These are phyloP conservation scores for Montipora efflorescens DNA, from an alignment of 64 coral and sea anemone genomes.

Conservation along the genomic window DNA sequence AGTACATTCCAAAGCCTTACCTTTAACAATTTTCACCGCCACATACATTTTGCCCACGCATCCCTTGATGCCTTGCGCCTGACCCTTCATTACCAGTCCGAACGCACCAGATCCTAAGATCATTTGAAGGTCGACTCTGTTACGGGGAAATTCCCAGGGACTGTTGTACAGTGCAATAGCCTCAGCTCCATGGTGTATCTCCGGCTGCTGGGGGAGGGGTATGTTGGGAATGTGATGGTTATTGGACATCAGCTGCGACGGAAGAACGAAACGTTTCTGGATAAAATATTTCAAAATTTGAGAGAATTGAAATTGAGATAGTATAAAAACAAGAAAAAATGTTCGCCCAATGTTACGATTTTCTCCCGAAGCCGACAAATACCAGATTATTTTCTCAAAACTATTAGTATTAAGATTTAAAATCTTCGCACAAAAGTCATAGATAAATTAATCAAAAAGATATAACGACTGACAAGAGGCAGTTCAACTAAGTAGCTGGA, in stretches of 20 bases:
- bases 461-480: no score
- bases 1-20: constrained; percentile 7
- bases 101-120: constrained; percentile 96
- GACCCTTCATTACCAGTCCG: constrained; percentile 98
- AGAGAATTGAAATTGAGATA: neutral
- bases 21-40: constrained; percentile 98
- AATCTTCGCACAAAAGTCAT: no score
- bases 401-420: no score
- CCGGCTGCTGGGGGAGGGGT: constrained; percentile 45
- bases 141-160: constrained; percentile 97
- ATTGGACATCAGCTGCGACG: constrained; percentile 30
- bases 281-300: neutral
- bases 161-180: constrained; percentile 70
- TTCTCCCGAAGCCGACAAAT: no score
- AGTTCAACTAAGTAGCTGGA: no score
- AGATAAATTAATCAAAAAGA: no score
- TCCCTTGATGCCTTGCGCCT: constrained; percentile 97
- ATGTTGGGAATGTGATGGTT: constrained; percentile 20
- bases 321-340: neutral
- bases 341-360: no score
- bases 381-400: no score
- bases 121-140: constrained; percentile 75
- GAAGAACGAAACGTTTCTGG: neutral
- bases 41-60: constrained; percentile 93
- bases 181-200: constrained; percentile 27